Base-by-base conservation (phyloP, 2,888 invertebrate genomes). In the Aphodius sticticus region DNA sequence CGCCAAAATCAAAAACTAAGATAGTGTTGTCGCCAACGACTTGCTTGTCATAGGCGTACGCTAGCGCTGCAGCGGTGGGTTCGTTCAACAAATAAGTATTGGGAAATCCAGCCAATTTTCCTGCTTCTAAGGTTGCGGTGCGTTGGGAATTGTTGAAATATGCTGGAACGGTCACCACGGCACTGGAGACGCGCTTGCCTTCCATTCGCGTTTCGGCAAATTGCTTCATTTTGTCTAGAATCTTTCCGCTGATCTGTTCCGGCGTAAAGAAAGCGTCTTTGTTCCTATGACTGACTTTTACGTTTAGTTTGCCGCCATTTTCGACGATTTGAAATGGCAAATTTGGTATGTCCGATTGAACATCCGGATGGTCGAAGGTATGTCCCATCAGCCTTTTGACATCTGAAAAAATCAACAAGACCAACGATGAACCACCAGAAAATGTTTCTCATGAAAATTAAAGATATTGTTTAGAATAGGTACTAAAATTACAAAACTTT, bases 81-180 rank as follows among this genome's bases (percentile, higher is more conserved):
- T 85, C 84, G 74, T 84, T 85, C 2, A 85, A 76, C 6, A 85
- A 70, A 16, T 82, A 82, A 15, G 84, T 69, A 15, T 82, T 81
- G 26, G 82, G 78, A 74, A 86, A 83, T 14, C 84, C 85, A 9
- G 84, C 84, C 12, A 83, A 81, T 76, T 76, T 78, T 6, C 82
- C 85, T 14, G 85, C 85, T 14, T 83, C 82, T 76, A 83, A 83
- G 6, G 85, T 85, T 15, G 84, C 85, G 71, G 84, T 82, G 70
- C 85, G 79, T 80, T 85, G 85, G 0, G 79, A 72, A 70, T 85
- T 82, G 80, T 83, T 84, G 72, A 86, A 86, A 81, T 84, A 84
- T 0, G 86, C 85, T 2, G 86, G 86, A n/a, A 86, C 85, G 1
- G 86, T 85, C 38, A 85, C 82, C n/a, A 85, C 84, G 26, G 83